Conservation (phyloP, 2,797 vertebrate genomes). For the Amphiprion clarkii region DNA sequence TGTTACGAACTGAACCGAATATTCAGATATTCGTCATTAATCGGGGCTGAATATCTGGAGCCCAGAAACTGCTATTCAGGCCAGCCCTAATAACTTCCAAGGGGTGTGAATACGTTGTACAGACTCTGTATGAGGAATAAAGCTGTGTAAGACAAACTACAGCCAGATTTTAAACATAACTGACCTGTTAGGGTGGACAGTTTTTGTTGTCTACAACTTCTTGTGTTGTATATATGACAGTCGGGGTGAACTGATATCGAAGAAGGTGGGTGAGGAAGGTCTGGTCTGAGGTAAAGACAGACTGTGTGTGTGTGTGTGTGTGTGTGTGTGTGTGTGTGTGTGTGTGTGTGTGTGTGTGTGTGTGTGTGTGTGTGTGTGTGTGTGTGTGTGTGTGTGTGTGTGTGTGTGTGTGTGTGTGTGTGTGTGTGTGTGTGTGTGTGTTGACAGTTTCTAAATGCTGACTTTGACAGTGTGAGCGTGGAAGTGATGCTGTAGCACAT, state of each 20-base stretch:
- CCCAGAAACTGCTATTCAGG: no score
- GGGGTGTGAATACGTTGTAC: no score
- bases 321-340: no score
- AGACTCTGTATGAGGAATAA: no score
- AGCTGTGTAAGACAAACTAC: not conserved
- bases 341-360: not conserved
- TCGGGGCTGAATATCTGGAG: no score
- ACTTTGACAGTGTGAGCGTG: slow-evolving; percentile 67
- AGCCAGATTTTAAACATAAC: not conserved
- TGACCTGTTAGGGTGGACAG: not conserved
- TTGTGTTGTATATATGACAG: slow-evolving; percentile 8
- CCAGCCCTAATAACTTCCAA: no score
- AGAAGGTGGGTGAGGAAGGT: slow-evolving; percentile 34
- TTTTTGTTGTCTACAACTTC: not conserved
- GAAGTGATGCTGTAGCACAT: slow-evolving; percentile 80
- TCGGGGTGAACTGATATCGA: slow-evolving; percentile 1
- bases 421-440: slow-evolving; percentile 45
- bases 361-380: no score
- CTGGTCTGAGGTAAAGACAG: slow-evolving; percentile 29
- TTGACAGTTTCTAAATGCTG: slow-evolving; percentile 68
- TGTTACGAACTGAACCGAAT: no score
- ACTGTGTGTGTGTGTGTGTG: not conserved
- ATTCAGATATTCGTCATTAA: no score
- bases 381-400: not conserved
- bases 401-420: slow-evolving; percentile 18